These are phyloP conservation scores for Zosterops hypoxanthus DNA, from an alignment of 2,113 vertebrate genomes.

Conservation along the genomic window DNA sequence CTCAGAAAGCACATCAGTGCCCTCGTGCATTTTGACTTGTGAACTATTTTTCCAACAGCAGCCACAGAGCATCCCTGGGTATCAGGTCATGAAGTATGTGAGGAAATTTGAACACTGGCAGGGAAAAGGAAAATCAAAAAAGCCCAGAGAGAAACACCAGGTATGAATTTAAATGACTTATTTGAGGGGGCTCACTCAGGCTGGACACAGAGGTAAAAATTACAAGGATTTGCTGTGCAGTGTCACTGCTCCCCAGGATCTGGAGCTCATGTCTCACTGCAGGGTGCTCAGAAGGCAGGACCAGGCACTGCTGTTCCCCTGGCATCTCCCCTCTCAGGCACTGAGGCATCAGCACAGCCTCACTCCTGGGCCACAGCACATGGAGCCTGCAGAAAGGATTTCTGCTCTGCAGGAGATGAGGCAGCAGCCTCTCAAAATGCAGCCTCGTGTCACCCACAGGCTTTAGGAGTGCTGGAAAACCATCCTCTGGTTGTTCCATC, in stretches of 20 bases:
- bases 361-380: rapidly evolving
- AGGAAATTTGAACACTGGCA: neutral
- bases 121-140: neutral
- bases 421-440: neutral
- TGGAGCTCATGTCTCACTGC: neutral
- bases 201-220: neutral
- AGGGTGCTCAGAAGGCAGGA: neutral
- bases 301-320: neutral
- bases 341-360: rapidly evolving
- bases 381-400: neutral
- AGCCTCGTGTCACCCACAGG: neutral
- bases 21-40: neutral
- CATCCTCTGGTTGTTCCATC: rapidly evolving
- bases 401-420: neutral
- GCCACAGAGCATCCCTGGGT: neutral
- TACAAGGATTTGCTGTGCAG: neutral
- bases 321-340: neutral
- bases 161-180: neutral
- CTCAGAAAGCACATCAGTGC: neutral
- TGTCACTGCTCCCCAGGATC: rapidly evolving
- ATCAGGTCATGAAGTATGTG: neutral
- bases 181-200: neutral
- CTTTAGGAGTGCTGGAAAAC: neutral
- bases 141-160: neutral
- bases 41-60: neutral